Base-by-base conservation (phyloP, 2,797 vertebrate genomes). In the Microctenopoma lineatum region DNA sequence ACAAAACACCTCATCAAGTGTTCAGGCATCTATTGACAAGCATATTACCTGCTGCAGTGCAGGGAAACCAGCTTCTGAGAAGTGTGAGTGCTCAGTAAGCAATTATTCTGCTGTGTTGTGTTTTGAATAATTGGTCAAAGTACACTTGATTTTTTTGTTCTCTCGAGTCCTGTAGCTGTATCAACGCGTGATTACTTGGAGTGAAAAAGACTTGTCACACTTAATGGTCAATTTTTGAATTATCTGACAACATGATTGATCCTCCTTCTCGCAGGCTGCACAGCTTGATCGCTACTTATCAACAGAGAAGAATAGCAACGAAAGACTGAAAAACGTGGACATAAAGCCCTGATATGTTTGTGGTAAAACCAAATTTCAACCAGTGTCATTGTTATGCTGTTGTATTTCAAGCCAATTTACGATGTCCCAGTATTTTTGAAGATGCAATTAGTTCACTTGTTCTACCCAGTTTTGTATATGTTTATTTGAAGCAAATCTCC, bases 1-100 rank as follows among this genome's bases (percentile, higher is more conserved):
- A 87, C 81, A 83, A 85, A 89, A 89, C 85, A 89, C 29, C 77
- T 88, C 85, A 81, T 88, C 80, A 75, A 78, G 68, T 74, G 75
- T 83, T 79, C 72, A 85, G 80, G 66, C 72, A 82, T 88, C 80
- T 83, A 75, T 73, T 82, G 81, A 85, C 74, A 59, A 78, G 73
- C 66, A 44, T 16, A 75, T 86, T 83, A 78, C 71, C 63, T 80
- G 83, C 78, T 15, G 65, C 77, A 66, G 77, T 80, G 63, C 57
- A 41, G 41, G 58, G 55, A 77, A 83, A 87, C 79, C 73, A 67
- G 61, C 56, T 69, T 73, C 61, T 68, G 4, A n/a, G 56, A 29
- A 48, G 4, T 7, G n/a, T 9, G 11, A 66, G 29, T 21, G 72
- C 66, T 75, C 60, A 15, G 65, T 53, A 29, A 68, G 71, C 65